phyloP scores from a whole-genome alignment of 2,797 vertebrate species.

The Anguilla megastoma region DNA sequence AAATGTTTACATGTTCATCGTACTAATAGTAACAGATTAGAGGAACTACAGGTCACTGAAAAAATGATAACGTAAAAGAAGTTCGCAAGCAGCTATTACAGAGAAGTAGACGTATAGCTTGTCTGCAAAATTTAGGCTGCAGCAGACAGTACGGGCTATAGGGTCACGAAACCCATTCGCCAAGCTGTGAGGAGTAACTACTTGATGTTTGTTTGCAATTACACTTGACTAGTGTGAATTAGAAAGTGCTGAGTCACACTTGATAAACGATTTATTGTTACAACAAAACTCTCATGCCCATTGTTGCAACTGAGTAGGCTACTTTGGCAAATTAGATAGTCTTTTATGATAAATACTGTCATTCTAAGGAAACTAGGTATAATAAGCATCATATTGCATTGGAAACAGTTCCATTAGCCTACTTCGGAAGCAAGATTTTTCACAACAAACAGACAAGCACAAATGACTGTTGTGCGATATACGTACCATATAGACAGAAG shows the following conservation, averaged over 20 bases:
- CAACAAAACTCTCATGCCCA: too few species aligned
- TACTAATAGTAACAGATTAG: background rate
- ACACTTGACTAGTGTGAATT: background rate
- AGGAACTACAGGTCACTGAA: background rate
- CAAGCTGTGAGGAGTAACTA: background rate
- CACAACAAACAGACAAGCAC: background rate
- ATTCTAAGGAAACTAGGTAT: background rate
- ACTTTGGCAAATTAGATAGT: background rate
- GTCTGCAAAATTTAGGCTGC: background rate
- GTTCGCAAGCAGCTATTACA: background rate
- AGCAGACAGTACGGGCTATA: background rate
- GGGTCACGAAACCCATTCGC: background rate
- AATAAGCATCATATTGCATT: background rate
- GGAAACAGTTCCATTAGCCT: background rate
- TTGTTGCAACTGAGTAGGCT: background rate
- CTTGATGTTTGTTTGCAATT: conserved; percentile 4
- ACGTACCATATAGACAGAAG: background rate
- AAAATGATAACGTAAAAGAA: background rate
- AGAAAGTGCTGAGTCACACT: conserved; percentile 33
- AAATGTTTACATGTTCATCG: background rate
- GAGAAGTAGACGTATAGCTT: background rate
- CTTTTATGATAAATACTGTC: background rate
- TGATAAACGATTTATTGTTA: background rate
- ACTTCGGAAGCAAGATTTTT: background rate
- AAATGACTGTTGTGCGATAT: background rate